Evolutionary conservation across 1,140 invertebrate species (phyloP).

Genomic region (Nasonia giraulti): DNA sequence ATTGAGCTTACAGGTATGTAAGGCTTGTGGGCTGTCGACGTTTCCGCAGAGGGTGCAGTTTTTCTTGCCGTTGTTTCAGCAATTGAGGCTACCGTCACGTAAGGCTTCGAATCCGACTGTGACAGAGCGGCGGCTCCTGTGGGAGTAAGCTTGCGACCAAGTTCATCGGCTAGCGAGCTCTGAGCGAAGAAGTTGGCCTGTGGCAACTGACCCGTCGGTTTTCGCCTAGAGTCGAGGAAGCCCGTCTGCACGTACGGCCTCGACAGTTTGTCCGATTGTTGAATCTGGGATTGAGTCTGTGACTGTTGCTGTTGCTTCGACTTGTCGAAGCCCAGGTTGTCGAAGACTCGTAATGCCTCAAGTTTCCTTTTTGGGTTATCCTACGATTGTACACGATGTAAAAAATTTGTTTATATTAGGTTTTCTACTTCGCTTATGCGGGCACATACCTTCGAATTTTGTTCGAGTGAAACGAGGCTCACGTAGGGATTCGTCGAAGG

Average conservation of each 20-base stretch:
- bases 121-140: neutral
- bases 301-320: slow-evolving; percentile 7
- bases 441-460: slow-evolving; percentile 56
- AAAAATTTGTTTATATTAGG: neutral
- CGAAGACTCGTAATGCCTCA: slow-evolving; percentile 36
- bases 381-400: neutral
- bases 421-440: slow-evolving; percentile 39
- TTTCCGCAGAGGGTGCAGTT: slow-evolving; percentile 1
- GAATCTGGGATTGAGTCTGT: neutral
- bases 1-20: slow-evolving; percentile 57
- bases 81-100: slow-evolving; percentile 63
- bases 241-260: slow-evolving; percentile 66
- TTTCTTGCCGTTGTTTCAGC: slow-evolving; percentile 54
- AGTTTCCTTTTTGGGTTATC: slow-evolving; percentile 20
- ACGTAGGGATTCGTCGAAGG: slow-evolving; percentile 61
- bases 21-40: slow-evolving; percentile 48
- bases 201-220: slow-evolving; percentile 47
- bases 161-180: slow-evolving; percentile 37
- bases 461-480: slow-evolving; percentile 60
- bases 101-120: slow-evolving; percentile 52
- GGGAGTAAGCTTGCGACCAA: neutral
- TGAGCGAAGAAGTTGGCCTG: slow-evolving; percentile 44
- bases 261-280: slow-evolving; percentile 35
- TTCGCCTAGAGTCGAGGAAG: slow-evolving; percentile 51
- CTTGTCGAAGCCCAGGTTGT: slow-evolving; percentile 39